Base-by-base conservation (phyloP, 2,888 invertebrate species). In the Lasioglossum morio region DNA sequence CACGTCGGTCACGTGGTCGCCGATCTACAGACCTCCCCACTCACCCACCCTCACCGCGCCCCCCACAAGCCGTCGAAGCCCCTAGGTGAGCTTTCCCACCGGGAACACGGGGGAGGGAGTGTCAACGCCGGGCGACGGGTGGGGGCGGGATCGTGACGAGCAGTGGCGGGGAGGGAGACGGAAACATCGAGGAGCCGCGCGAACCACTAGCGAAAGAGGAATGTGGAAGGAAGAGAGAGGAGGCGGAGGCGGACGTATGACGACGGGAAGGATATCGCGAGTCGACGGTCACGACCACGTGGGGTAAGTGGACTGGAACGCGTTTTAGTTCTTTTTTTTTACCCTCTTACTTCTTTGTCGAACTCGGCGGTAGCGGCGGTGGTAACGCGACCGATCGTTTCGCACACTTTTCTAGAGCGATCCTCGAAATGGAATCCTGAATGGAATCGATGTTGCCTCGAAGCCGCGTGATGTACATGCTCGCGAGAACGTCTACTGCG, bases 1-100 rank as follows among this genome's bases (percentile, higher is more conserved):
- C 92, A 90, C 91, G 89, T 89, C 92, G 92, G 88, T 92, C 91
- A 92, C 92, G 92, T 92, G 93, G 91, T 88, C 84, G 82, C 72
- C 74, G 81, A 77, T 84, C 81, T 76, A 57, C 57, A n/a, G n/a
- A n/a, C 12, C 57, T n/a, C 57, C 57, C 57, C 57, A 57, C 57
- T n/a, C 57, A n/a, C 57, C 57, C n/a, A 57, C 57, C 48, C 34
- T 53, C 75, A 34, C 57, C 48, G 77, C 72, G 14, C 57, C 48
- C 79, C 4, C 70, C 77, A 77, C 16, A 60, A 66, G 46, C 75
- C 66, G 73, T n/a, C 66, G 34, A 70, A 30, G 30, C 72, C 70
- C 76, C 83, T 30, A 27, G 37, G 85, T 75, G 63, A 63, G 81
- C 77, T 88, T 91, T 82, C 84, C 70, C 73, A 81, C 88, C 69